Base-by-base conservation (phyloP, 2,113 vertebrate genomes). In the Recurvirostra avosetta region DNA sequence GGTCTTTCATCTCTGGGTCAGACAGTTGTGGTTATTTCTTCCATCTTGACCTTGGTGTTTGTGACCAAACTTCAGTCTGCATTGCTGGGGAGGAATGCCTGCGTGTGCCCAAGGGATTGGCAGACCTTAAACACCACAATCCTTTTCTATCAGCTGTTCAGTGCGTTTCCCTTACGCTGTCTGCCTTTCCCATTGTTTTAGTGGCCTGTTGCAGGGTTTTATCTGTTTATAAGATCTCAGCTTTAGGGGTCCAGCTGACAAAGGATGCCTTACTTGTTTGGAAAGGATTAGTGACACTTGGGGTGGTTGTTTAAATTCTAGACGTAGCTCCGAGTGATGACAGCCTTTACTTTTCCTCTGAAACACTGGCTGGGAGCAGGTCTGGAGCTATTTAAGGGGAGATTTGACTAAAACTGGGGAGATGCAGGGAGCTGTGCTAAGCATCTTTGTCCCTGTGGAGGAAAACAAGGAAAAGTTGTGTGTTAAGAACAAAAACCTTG, bases 81-180 rank as follows among this genome's bases (percentile, higher is more conserved):
- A 1, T 38, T 1, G 32, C 56, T 62, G 77, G 30, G 30, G 59
- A 76, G 13, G 36, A 70, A 1, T 3, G 2, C 15, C 27, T 6
- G 1, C 0, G 0, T 15, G 13, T 66, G 45, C 83, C 61, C 5
- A 1, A 49, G 79, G 66, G 67, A 16, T 25, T 6, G 2, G 19
- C 0, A 0, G 1, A 11, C 30, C 66, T 62, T 3, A 18, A 4
- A 6, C 34, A 9, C 26, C 38, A 1, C 0, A 0, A 13, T 43
- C 34, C 77, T 56, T 15, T 56, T 29, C 76, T 20, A 0, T 34
- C 29, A 3, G 26, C 47, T 10, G 4, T 5, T 66, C 21, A 2
- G 8, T 8, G 50, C 1, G 0, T 34, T 47, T 15, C 19, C 40
- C 41, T 1, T 1, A 29, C 10, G 56, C 49, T 36, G n/a, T 10